These are phyloP conservation scores for Grapholita molesta DNA, from an alignment of 1,140 invertebrate genomes.

Conservation along the genomic window DNA sequence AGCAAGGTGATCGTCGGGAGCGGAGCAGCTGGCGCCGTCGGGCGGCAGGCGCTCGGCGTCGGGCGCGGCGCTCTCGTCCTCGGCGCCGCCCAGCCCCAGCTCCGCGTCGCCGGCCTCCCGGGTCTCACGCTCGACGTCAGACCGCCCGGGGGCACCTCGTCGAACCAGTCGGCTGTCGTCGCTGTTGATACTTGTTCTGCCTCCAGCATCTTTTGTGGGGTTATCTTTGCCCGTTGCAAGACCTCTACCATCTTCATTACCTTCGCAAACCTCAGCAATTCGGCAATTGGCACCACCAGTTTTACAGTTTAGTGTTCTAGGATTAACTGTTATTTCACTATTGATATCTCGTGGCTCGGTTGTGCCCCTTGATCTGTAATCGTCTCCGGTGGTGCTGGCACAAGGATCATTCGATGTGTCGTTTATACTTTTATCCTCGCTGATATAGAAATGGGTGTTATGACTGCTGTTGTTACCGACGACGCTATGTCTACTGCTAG, in stretches of 20 bases:
- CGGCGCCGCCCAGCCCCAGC: constrained; percentile 23
- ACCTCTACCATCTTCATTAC: neutral
- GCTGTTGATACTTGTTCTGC: neutral
- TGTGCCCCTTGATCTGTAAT: neutral
- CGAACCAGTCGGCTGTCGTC: neutral
- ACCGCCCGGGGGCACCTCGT: neutral
- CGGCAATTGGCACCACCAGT: neutral
- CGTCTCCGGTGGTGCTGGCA: neutral
- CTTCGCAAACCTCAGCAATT: neutral
- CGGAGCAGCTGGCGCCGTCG: constrained; percentile 68
- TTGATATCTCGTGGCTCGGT: neutral
- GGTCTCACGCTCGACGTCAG: neutral
- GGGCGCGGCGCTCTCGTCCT: constrained; percentile 23
- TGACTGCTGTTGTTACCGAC: neutral
- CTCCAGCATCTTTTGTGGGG: neutral
- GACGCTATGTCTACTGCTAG: neutral
- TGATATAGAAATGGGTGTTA: neutral
- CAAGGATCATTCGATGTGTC: neutral
- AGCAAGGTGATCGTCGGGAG: constrained; percentile 46
- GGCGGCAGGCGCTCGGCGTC: constrained; percentile 70
- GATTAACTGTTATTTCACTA: neutral
- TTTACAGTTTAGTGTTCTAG: neutral
- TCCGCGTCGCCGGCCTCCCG: neutral
- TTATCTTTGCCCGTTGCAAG: neutral
- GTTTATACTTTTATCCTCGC: neutral